phyloP scores from a whole-genome alignment of 2,797 vertebrate genomes.

The Limosa lapponica region DNA sequence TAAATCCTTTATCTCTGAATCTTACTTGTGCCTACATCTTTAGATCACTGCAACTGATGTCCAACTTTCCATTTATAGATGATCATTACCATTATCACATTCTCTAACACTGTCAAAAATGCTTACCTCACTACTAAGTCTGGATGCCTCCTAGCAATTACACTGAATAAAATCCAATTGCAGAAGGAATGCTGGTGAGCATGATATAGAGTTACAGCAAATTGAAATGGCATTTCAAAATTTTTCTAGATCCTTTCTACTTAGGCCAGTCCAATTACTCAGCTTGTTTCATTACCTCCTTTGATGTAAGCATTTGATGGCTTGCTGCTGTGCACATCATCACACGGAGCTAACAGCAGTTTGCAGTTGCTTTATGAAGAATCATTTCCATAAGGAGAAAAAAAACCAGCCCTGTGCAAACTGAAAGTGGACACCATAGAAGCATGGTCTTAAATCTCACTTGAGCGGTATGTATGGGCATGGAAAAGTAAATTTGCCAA shows the following conservation, averaged over 20 bases:
- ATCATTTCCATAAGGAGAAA: not conserved
- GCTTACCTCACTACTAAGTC: not conserved
- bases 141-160: not conserved
- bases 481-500: not conserved
- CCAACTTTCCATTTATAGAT: not conserved
- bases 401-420: not conserved
- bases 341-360: not conserved
- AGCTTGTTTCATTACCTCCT: slow-evolving; percentile 29
- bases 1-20: not conserved
- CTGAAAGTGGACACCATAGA: not conserved
- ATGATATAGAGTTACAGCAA: not conserved
- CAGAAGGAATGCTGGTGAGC: not conserved
- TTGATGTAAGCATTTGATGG: not conserved
- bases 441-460: not conserved
- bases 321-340: not conserved
- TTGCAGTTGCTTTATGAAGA: not conserved
- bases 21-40: not conserved
- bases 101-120: slow-evolving; percentile 22
- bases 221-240: slow-evolving; percentile 12
- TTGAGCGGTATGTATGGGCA: not conserved
- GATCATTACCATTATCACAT: slow-evolving; percentile 8
- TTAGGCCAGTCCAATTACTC: not conserved
- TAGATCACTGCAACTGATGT: not conserved
- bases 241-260: slow-evolving; percentile 13
- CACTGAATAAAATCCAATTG: slow-evolving; percentile 23